Evolutionary conservation across 2,888 invertebrate species (phyloP), one percentile per base, ranked within the genome.

Genomic region (Cactoblastis cactorum): DNA sequence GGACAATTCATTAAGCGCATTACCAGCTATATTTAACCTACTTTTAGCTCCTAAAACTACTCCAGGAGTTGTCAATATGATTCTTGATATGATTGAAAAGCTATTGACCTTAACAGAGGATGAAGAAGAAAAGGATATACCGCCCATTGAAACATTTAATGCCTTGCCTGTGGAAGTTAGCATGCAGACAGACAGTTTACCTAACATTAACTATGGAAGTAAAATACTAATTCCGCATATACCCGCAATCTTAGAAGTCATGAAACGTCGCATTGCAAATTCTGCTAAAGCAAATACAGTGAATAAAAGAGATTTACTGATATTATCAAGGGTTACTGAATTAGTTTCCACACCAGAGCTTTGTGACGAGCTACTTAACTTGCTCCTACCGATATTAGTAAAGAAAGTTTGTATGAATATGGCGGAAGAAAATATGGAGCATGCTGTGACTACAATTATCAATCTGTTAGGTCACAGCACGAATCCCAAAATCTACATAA

Each of bases 321-420:
- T 97, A 55, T 80, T 97, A 1, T 94, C 95, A 0, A 90, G 95
- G 59, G 91, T 96, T 8, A 95, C 96, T 0, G 94, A 94, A 71
- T 87, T 96, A 54, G 94, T 95, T 0, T 91, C 92, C 6, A 92
- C 94, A 50, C 83, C 93, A 0, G 91, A 92, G 47, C 91, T 92
- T 1, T 94, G 95, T 62, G 93, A 94, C 56, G 91, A 91, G 28
- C 80, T 96, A 28, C 73, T 96, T n/a, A 90, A 91, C 51, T 79
- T 96, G 3, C 75, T 95, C 3, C 66, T 96, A 43, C 96, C 96
- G 0, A 92, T 95, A 57, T 83, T 95, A 15, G 88, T 93, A 0
- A 93, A 92, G 61, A 94, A 93, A 82, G 91, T 92, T 3, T 85
- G 84, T 50, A 81, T 80, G 59, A 90, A 91, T 45, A 86, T 91